These are phyloP conservation scores for Lasiommata megera DNA, from an alignment of 2,888 invertebrate species.

Conservation along the genomic window DNA sequence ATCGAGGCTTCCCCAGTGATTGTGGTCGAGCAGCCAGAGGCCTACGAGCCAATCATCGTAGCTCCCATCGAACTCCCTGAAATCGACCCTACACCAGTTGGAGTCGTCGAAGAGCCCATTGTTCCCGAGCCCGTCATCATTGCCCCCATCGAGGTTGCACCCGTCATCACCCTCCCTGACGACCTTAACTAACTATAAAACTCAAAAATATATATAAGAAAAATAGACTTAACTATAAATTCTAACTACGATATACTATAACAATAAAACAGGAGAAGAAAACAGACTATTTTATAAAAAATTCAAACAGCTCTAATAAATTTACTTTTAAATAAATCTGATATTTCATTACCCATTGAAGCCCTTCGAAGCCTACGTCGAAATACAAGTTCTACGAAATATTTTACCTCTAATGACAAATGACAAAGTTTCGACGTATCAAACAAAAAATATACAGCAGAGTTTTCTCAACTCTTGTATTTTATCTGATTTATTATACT, in stretches of 20 bases:
- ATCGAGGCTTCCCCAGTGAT: conserved; percentile 6
- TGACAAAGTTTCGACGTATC: too few relatives aligned
- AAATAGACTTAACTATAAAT: background rate
- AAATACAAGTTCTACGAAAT: too few relatives aligned
- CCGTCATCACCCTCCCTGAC: conserved; percentile 23
- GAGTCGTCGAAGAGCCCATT: conserved; percentile 8
- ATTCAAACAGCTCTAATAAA: background rate
- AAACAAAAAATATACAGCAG: too few relatives aligned
- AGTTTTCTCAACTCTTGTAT: too few relatives aligned
- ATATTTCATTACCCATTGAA: too few relatives aligned
- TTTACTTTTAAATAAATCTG: too few relatives aligned
- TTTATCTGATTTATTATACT: too few relatives aligned
- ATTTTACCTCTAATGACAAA: too few relatives aligned
- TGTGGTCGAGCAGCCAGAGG: conserved; percentile 6
- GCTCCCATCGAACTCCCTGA: conserved; percentile 5
- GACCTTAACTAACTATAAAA: conserved; percentile 15
- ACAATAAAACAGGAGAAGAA: background rate
- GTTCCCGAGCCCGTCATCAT: conserved; percentile 8
- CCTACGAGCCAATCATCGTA: conserved; percentile 3
- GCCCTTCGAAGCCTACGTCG: too few relatives aligned
- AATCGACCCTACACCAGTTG: conserved; percentile 11
- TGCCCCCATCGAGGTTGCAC: conserved; percentile 4
- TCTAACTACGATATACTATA: background rate
- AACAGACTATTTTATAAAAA: background rate
- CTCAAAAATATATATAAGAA: background rate